Conservation (phyloP, 2,113 vertebrate genomes). For the Hyperoodon ampullatus region DNA sequence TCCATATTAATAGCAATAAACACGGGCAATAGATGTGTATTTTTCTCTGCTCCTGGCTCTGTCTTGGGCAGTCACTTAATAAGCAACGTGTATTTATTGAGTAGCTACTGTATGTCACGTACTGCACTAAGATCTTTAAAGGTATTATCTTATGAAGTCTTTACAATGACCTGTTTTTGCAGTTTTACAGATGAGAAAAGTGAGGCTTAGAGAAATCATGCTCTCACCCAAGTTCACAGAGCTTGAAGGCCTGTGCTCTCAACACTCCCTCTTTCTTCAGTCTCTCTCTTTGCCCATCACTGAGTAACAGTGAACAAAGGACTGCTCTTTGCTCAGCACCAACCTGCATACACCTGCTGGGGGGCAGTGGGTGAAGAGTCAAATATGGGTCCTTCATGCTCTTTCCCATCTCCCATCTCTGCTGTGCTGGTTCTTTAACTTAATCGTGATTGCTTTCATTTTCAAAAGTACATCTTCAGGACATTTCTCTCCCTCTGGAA, state of each 20-base stretch:
- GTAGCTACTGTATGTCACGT: neutral
- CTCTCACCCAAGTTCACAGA: neutral
- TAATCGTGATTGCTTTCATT: neutral
- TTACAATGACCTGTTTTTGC: neutral
- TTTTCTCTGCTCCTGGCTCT: neutral
- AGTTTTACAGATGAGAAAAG: neutral
- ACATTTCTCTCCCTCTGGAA: neutral
- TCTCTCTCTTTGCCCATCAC: neutral
- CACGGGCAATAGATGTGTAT: neutral
- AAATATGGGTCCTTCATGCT: neutral
- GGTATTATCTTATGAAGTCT: neutral
- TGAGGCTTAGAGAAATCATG: neutral
- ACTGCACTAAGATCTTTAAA: neutral
- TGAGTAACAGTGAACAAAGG: neutral
- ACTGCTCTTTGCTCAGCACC: neutral
- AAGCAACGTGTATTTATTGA: neutral
- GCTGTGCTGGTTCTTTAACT: neutral
- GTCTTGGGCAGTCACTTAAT: neutral
- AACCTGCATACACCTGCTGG: accelerated
- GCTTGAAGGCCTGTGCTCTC: neutral
- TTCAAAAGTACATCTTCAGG: neutral
- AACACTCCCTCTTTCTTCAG: neutral
- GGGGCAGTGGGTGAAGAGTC: neutral
- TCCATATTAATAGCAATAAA: neutral
- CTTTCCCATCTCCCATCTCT: neutral